A percentile compares a stretch with the other conserved stretches of the same genome.
phyloP scores from a whole-genome alignment of 2,888 invertebrate genomes.

The Flexamia atlantica region DNA sequence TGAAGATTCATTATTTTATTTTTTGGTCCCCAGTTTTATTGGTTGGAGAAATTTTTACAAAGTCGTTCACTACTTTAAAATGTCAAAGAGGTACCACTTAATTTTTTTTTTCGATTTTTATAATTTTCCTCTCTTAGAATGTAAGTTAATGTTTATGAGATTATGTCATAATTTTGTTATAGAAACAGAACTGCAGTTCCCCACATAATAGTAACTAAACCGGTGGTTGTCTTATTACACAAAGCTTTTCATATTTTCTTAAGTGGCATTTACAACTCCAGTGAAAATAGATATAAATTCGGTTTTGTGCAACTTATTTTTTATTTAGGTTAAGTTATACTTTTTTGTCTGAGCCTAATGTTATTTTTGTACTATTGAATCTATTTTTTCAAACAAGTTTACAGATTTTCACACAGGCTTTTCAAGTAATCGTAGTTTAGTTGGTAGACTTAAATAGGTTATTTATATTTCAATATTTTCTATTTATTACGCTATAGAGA shows the following conservation, averaged over 20 bases:
- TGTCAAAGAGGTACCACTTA: too few species aligned
- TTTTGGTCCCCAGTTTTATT: background rate
- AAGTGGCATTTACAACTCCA: background rate
- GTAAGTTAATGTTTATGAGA: background rate
- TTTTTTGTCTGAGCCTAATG: background rate
- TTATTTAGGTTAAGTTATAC: background rate
- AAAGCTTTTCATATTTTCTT: background rate
- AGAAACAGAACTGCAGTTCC: background rate
- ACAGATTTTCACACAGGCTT: background rate
- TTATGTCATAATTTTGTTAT: background rate
- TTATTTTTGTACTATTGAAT: background rate
- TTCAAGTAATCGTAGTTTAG: background rate
- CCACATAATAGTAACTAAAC: background rate
- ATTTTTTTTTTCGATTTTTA: too few species aligned
- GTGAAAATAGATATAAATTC: background rate
- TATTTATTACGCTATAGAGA: constrained; percentile 29
- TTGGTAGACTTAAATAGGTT: constrained; percentile 21
- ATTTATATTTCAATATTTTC: constrained; percentile 25
- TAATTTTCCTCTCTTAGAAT: background rate
- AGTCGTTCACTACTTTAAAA: too few species aligned
- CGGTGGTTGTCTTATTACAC: background rate
- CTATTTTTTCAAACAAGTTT: background rate
- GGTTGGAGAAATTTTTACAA: too few species aligned
- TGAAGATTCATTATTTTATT: background rate
- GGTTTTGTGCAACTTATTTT: background rate